Conservation (phyloP, 2,797 vertebrate genomes). For the Oryzias dopingdopingensis region DNA sequence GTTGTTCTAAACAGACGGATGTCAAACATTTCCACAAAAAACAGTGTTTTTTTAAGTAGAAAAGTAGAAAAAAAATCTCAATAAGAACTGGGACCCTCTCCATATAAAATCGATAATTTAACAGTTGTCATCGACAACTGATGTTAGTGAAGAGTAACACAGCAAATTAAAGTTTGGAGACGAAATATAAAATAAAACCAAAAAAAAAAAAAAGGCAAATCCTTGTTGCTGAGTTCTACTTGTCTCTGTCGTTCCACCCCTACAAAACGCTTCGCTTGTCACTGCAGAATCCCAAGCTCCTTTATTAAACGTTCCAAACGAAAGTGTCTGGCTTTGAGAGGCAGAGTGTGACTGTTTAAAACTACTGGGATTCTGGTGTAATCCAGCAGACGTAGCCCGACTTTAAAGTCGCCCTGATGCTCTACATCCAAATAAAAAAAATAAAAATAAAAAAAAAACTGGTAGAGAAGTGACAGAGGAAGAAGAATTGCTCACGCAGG, state of each 20-base stretch:
- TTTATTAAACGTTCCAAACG: constrained; percentile 75
- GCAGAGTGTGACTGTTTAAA: constrained; percentile 80
- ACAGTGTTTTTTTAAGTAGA: no score
- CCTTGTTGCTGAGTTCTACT: constrained; percentile 53
- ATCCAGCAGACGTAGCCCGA: constrained; percentile 69
- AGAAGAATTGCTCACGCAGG: constrained; percentile 42
- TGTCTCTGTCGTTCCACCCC: constrained; percentile 58
- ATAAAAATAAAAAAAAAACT: constrained; percentile 18
- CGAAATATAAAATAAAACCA: constrained; percentile 57
- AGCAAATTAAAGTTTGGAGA: constrained; percentile 54
- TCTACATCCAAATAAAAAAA: constrained; percentile 39
- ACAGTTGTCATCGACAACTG: neutral
- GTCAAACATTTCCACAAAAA: no score
- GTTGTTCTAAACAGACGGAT: no score
- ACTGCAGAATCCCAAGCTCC: constrained; percentile 66
- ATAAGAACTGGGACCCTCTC: no score
- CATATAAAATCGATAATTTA: no score
- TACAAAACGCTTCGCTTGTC: constrained; percentile 75
- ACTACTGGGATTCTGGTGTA: constrained; percentile 70
- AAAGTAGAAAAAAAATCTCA: no score
- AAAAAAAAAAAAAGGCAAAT: constrained; percentile 58
- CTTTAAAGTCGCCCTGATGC: constrained; percentile 63
- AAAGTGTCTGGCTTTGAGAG: constrained; percentile 74
- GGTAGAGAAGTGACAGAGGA: constrained; percentile 52
- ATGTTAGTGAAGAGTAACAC: constrained; percentile 56